Base-by-base conservation (phyloP, 2,113 vertebrate genomes). In the Cervus canadensis region DNA sequence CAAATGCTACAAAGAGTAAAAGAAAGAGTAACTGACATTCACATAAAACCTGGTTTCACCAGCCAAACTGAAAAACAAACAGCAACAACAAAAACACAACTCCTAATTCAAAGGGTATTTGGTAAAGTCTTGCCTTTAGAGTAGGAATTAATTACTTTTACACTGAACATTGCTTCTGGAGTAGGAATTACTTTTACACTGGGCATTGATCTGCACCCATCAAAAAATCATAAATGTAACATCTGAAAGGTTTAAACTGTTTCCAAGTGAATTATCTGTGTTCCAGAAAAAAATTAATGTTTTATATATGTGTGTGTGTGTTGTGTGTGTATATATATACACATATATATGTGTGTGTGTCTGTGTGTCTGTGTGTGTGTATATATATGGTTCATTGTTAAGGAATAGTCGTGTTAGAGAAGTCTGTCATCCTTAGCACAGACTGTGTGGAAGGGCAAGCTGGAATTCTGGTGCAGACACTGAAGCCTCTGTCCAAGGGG, bases 101-200 rank as follows among this genome's bases (percentile, higher is more conserved):
- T 84, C 28, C 2, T 26, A 84, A 25, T 74, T 93, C 62, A 74
- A 21, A 36, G 15, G 30, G 2, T 64, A 85, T 93, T 85, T 48
- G 81, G 28, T 85, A 57, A 85, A 79, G 14, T n/a, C 50, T 26
- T 92, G 21, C 4, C 2, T 92, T 40, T 40, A 40, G n/a, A 40
- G 5, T 71, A 40, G 19, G n/a, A 40, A 40, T 71, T 71, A 71
- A 36, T 67, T 67, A 21, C 64, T 36, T 67, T 67, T 67, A 67
- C 33, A n/a, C 2, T 67, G 33, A 67, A 7, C 33, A 67, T 67
- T 67, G 33, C 33, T 67, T n/a, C 19, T 56, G 36, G 19, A 54
- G 28, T 33, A 84, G 19, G 50, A 92, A 92, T 92, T 92, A n/a
- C 28, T 57, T 85, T 74, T 26, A 85, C 16, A 74, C 62, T 19